Conservation (phyloP, 35 echinoderm and acorn worm genomes). For the Acanthaster planci region DNA sequence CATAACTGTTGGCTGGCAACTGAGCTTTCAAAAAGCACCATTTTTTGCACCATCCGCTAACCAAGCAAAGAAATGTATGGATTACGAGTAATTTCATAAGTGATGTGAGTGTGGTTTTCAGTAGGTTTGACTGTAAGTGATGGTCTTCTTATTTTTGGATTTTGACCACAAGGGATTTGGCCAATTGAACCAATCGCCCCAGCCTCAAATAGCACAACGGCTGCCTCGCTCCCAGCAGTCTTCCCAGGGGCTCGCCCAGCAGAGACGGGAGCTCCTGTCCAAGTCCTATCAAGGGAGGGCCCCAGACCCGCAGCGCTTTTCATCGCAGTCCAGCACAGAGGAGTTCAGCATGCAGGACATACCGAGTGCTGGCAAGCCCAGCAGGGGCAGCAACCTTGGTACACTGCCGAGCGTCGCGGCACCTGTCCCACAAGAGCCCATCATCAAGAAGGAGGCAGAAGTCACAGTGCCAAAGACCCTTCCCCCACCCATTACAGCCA, state of each 20-base stretch:
- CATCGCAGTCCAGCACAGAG: constrained; percentile 10
- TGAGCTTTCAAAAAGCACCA: too few relatives aligned
- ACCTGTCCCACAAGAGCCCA: background rate
- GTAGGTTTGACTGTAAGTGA: too few relatives aligned
- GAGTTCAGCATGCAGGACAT: background rate
- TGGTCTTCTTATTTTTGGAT: too few relatives aligned
- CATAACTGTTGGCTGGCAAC: too few relatives aligned
- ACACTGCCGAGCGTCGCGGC: background rate
- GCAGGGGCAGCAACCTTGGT: background rate
- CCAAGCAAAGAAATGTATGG: too few relatives aligned
- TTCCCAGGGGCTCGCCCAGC: background rate
- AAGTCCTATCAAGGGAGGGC: background rate
- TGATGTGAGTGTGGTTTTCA: too few relatives aligned
- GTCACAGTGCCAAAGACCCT: background rate
- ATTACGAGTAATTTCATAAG: too few relatives aligned
- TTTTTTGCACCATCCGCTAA: too few relatives aligned
- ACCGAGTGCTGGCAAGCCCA: background rate
- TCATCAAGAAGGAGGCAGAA: background rate
- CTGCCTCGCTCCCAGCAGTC: background rate
- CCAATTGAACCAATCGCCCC: background rate
- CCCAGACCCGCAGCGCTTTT: background rate
- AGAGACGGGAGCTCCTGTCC: background rate
- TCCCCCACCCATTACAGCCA: too few relatives aligned
- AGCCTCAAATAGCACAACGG: background rate
- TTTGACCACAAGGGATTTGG: too few relatives aligned